A percentile compares a stretch with the other conserved stretches of the same genome.
Evolutionary conservation across 2,797 vertebrate genomes (phyloP).

Genomic region (Sebastes elongatus): DNA sequence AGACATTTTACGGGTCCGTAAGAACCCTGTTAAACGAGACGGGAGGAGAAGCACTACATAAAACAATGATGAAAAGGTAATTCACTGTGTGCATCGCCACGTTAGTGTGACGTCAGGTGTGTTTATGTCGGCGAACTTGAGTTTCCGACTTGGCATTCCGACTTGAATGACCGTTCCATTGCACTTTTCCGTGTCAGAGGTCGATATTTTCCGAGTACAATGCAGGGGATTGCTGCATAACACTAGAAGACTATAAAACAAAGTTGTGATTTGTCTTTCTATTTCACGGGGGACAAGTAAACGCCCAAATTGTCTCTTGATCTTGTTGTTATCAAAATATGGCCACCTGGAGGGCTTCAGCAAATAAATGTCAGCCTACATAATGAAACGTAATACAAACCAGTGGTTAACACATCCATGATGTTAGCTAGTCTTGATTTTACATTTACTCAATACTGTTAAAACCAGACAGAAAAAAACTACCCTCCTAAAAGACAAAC

Average conservation of each 20-base stretch:
- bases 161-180: too few species aligned
- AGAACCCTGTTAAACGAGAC: too few species aligned
- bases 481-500: too few species aligned
- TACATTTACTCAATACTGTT: neutral
- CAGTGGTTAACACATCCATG: neutral
- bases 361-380: neutral
- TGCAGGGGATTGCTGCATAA: too few species aligned
- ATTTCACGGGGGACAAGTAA: neutral
- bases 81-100: fast-evolving
- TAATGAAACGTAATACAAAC: neutral
- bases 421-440: neutral
- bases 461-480: neutral
- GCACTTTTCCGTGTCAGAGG: too few species aligned
- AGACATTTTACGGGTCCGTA: too few species aligned
- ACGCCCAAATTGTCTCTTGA: neutral
- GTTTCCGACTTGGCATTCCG: too few species aligned
- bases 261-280: neutral
- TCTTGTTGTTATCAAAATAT: neutral
- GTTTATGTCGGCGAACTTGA: too few species aligned
- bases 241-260: neutral
- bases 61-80: too few species aligned
- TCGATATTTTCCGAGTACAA: too few species aligned
- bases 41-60: too few species aligned
- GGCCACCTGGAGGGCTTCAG: neutral
- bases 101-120: too few species aligned